A percentile compares a stretch with the other conserved stretches of the same genome.
Conservation (phyloP, 2,797 vertebrate genomes). For the Lindbergichthys nudifrons region DNA sequence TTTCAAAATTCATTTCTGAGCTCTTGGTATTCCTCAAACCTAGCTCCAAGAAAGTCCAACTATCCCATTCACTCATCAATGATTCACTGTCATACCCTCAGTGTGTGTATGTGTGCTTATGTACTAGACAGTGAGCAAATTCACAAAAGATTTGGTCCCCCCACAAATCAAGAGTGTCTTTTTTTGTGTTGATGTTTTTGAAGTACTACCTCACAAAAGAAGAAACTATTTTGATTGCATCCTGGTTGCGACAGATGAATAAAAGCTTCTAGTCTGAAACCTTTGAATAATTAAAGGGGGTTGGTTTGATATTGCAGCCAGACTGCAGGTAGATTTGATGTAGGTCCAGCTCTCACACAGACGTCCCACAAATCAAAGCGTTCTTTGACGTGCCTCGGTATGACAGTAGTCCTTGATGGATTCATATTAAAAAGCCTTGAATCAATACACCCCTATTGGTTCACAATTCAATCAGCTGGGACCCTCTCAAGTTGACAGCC, state of each 20-base stretch:
- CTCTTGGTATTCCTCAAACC: slow-evolving; percentile 58
- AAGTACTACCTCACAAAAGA: slow-evolving; percentile 10
- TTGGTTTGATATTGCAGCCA: slow-evolving; percentile 48
- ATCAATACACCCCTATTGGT: slow-evolving; percentile 47
- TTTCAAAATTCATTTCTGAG: slow-evolving; percentile 60
- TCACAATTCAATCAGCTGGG: slow-evolving; percentile 25
- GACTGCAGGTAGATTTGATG: slow-evolving; percentile 53
- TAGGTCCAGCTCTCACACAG: slow-evolving; percentile 39
- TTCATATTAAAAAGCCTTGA: slow-evolving; percentile 38
- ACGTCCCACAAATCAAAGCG: slow-evolving; percentile 61
- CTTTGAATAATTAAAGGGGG: slow-evolving; percentile 58
- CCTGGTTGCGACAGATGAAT: slow-evolving; percentile 25
- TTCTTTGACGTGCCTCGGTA: slow-evolving; percentile 36
- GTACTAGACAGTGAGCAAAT: slow-evolving; percentile 3
- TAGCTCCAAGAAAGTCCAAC: slow-evolving; percentile 48
- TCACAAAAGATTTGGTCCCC: slow-evolving; percentile 4
- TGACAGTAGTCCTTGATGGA: slow-evolving; percentile 52
- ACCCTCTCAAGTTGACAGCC: slow-evolving; percentile 30
- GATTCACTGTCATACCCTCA: slow-evolving; percentile 52
- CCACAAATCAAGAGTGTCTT: slow-evolving; percentile 1
- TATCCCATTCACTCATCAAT: slow-evolving; percentile 59
- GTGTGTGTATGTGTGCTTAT: neutral
- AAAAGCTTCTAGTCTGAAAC: slow-evolving; percentile 30
- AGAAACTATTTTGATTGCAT: slow-evolving; percentile 20
- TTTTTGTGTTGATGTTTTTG: neutral